These are phyloP conservation scores for Meandrusa payeni DNA, from an alignment of 2,888 invertebrate species.

Conservation along the genomic window DNA sequence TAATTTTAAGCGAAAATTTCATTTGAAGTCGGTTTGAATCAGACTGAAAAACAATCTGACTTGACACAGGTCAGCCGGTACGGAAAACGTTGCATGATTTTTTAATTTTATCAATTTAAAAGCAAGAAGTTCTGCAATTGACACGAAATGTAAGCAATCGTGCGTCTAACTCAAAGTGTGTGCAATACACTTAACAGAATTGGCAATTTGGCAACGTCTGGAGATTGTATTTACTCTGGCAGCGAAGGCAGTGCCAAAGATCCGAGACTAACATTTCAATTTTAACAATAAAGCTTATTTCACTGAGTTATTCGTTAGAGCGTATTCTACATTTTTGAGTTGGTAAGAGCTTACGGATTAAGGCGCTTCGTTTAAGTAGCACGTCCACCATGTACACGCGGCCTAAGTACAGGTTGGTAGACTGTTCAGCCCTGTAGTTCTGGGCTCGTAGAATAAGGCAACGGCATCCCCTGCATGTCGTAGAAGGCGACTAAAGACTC, in stretches of 20 bases:
- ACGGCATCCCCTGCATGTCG: too few species aligned
- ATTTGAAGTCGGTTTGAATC: too few species aligned
- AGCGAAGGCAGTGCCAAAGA: conserved; percentile 29
- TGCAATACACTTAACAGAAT: conserved; percentile 58
- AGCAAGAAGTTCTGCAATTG: conserved; percentile 33
- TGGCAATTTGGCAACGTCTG: conserved; percentile 63
- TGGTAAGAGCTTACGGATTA: background rate
- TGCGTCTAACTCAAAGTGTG: conserved; percentile 41
- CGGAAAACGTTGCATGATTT: too few species aligned
- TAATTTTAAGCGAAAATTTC: too few species aligned
- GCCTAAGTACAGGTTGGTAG: too few species aligned
- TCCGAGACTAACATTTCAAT: conserved; percentile 24
- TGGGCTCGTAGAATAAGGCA: too few species aligned
- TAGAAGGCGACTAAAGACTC: too few species aligned
- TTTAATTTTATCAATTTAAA: background rate
- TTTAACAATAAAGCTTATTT: conserved; percentile 23
- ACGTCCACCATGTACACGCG: too few species aligned
- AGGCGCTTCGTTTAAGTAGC: too few species aligned
- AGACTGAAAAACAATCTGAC: too few species aligned
- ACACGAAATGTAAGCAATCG: conserved; percentile 38
- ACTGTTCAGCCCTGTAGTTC: too few species aligned
- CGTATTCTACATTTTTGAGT: background rate
- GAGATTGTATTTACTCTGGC: conserved; percentile 35
- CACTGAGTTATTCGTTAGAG: conserved; percentile 10
- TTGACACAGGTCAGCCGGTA: too few species aligned